Evolutionary conservation across 2,888 invertebrate genomes (phyloP), one percentile per base, ranked within the genome.

Genomic region (Vannuccia rotundouncinata): DNA sequence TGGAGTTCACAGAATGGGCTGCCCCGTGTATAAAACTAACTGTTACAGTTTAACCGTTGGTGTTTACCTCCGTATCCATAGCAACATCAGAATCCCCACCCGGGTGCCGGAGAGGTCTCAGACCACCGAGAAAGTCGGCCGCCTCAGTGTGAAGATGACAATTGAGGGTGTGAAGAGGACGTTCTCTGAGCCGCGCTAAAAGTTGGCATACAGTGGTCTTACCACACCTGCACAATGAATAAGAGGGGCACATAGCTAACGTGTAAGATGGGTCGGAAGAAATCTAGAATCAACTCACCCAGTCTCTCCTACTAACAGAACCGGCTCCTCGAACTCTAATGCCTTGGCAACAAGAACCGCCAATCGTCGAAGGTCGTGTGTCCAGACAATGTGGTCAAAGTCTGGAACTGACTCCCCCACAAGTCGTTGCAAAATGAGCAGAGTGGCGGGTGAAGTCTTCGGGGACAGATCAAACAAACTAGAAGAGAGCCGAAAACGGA

Each of bases 61-160:
- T n/a, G n/a, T n/a, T n/a, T n/a, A n/a, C n/a, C n/a, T n/a, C n/a
- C n/a, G n/a, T n/a, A n/a, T n/a, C n/a, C n/a, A n/a, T n/a, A n/a
- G n/a, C n/a, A n/a, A n/a, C n/a, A n/a, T n/a, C n/a, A n/a, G n/a
- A n/a, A n/a, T n/a, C n/a, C n/a, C n/a, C n/a, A n/a, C n/a, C n/a
- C n/a, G n/a, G n/a, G n/a, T n/a, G n/a, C 77, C 66, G 13, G 2
- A 94, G 93, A 0, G 99, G 99, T 83, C 99, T 90, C 5, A 99
- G 89, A 25, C 96, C 95, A 60, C 99, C 99, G 25, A 99, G 90
- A 86, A 99, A 98, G 88, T 99, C 99, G 0, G 97, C 93, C 83
- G 96, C 95, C 88, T 99, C 99, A 0, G 97, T 95, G 85, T 99
- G 95, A 93, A 98, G 94, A 85, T 99, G 99, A 88, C 99, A 99